Evolutionary conservation across 1,140 invertebrate genomes (phyloP).

Genomic region (Diorhabda carinulata): DNA sequence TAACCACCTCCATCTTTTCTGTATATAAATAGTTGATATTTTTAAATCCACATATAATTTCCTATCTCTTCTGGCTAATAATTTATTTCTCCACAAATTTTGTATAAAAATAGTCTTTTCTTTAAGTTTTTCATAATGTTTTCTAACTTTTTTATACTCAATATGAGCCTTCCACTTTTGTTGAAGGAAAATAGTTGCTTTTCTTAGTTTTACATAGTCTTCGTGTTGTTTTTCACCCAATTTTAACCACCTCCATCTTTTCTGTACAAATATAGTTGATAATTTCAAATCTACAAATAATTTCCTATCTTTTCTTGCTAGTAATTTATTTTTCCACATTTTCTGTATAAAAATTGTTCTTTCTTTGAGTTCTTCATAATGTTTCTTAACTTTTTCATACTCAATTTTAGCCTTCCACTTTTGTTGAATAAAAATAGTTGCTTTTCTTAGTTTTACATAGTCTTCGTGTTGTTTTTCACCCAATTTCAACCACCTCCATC

Average conservation of each 20-base stretch:
- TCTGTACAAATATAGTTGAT: slow-evolving; percentile 38
- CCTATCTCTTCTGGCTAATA: slow-evolving; percentile 18
- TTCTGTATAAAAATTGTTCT: slow-evolving; percentile 34
- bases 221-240: not conserved
- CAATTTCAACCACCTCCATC: slow-evolving; percentile 1
- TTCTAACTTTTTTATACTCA: not conserved
- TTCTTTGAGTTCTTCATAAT: slow-evolving; percentile 25
- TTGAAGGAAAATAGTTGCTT: slow-evolving; percentile 36
- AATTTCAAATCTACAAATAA: slow-evolving; percentile 6
- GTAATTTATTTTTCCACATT: slow-evolving; percentile 40
- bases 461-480: too few relatives aligned
- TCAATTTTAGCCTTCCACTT: slow-evolving; percentile 46
- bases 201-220: slow-evolving; percentile 36
- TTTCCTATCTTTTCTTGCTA: slow-evolving; percentile 21
- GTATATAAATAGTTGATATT: slow-evolving; percentile 35
- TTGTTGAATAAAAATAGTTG: slow-evolving; percentile 50
- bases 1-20: slow-evolving; percentile 23
- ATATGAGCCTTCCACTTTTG: slow-evolving; percentile 30
- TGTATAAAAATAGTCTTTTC: slow-evolving; percentile 10
- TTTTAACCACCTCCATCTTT: slow-evolving; percentile 35
- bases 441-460: slow-evolving; percentile 35
- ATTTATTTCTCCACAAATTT: not conserved
- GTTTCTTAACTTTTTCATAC: slow-evolving; percentile 32
- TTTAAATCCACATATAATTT: slow-evolving; percentile 18
- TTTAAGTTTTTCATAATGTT: slow-evolving; percentile 23